Evolutionary conservation across 2,113 vertebrate species (phyloP), one percentile per base, ranked within the genome.

Genomic region (Brevimyrus niger): DNA sequence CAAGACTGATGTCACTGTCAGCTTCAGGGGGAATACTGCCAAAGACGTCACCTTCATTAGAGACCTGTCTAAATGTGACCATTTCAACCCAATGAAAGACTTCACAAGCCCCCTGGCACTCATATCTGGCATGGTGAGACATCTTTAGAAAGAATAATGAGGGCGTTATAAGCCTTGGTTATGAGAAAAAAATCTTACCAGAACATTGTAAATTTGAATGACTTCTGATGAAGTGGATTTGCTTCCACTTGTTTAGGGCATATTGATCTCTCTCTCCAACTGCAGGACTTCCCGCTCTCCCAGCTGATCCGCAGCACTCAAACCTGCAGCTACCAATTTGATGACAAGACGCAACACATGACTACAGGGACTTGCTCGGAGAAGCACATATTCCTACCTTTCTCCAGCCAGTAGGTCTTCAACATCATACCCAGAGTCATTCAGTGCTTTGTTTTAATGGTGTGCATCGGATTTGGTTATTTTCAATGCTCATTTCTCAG

Each of bases 71-170:
- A 89, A 88, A 2, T 99, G 98, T 53, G 94, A 96, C 11, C 85
- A 42, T 53, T 97, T 97, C 94, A 91, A 48, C 44, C 95, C 97
- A 35, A 90, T 90, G 53, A 94, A 92, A 89, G 95, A 96, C 51
- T 89, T 93, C 15, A 96, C 96, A 90, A 99, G 97, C 90, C 98
- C 98, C 0, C 91, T 99, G 69, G 97, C 98, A 76, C 90, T 99
- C 90, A 92, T 98, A 91, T 95, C 95, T 84, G 97, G 97, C 94
- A 91, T 97, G 93, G 98, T 99, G 92, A 96, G 92, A 86, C 8
- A 11, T 89, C 17, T 38, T 4, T 15, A 82, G 31, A 35, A 38
- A 82, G 31, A 13, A 44, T 82, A 82, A 82, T 82, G 76, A 82
- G 13, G 17, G 31, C 38, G 19, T 44, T 82, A 44, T 21, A 82